phyloP scores from a whole-genome alignment of 2,888 invertebrate species.

The Trimorus sp. region DNA sequence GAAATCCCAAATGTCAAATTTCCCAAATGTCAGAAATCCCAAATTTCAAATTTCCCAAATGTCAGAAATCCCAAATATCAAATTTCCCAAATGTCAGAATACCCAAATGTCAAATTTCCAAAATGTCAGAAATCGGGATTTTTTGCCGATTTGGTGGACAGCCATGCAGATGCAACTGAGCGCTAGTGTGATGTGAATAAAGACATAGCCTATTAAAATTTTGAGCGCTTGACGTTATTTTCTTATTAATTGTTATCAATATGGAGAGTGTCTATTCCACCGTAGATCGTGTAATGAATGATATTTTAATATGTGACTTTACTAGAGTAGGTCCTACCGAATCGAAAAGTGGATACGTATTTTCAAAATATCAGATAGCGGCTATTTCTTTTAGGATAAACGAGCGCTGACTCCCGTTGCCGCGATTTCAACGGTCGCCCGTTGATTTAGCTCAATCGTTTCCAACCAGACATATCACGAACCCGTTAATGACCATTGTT shows the following conservation, averaged over 20 bases:
- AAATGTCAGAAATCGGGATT: no score
- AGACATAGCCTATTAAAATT: conserved; percentile 40
- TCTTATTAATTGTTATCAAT: conserved; percentile 49
- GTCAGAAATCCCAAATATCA: no score
- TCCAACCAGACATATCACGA: conserved; percentile 34
- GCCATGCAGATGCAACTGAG: neutral
- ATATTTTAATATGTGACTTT: conserved; percentile 55
- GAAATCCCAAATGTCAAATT: no score
- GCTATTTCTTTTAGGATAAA: conserved; percentile 50
- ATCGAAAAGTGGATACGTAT: conserved; percentile 49
- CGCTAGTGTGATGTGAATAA: conserved; percentile 23
- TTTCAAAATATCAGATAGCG: conserved; percentile 47
- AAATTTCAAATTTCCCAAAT: no score
- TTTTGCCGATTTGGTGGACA: no score
- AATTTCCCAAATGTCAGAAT: no score
- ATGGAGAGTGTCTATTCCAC: conserved; percentile 40
- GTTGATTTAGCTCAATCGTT: neutral
- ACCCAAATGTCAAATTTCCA: no score
- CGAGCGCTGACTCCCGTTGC: conserved; percentile 5
- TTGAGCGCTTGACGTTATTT: conserved; percentile 50
- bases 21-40: no score
- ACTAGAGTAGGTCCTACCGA: conserved; percentile 36
- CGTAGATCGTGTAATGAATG: conserved; percentile 42
- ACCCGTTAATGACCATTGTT: neutral
- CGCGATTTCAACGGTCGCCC: conserved; percentile 18